A percentile compares a stretch with the other conserved stretches of the same genome.
These are phyloP conservation scores for Talpa occidentalis DNA, from an alignment of 2,113 vertebrate species.

Conservation along the genomic window DNA sequence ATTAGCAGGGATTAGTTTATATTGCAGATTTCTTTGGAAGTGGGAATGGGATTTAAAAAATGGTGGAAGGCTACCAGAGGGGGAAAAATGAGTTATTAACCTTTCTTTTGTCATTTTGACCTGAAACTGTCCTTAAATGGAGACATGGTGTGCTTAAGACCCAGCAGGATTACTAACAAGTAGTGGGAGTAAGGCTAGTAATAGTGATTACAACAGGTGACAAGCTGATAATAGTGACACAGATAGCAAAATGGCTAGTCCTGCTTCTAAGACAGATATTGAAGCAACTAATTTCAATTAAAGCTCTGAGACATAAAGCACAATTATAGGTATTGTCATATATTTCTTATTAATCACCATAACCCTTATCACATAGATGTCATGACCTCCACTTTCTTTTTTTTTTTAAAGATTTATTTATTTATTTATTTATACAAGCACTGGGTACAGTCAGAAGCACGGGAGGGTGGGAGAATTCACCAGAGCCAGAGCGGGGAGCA, in stretches of 20 bases:
- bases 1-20: background rate
- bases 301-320: background rate
- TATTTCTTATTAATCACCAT: background rate
- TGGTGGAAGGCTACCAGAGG: background rate
- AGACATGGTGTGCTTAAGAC: background rate
- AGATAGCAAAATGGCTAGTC: background rate
- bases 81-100: background rate
- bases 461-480: too few species aligned
- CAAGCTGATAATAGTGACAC: background rate
- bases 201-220: background rate
- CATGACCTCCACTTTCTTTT: background rate
- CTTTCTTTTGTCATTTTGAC: background rate
- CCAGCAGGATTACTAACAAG: background rate
- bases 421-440: too few species aligned
- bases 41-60: background rate
- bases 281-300: background rate
- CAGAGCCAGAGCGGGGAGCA: too few species aligned
- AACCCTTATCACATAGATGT: background rate
- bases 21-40: background rate
- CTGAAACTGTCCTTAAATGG: background rate
- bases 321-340: background rate
- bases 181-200: background rate
- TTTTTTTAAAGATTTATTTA: too few species aligned
- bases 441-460: too few species aligned
- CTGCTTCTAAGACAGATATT: background rate